Evolutionary conservation across 2,888 invertebrate genomes (phyloP).

Genomic region (Trichacis sp.): DNA sequence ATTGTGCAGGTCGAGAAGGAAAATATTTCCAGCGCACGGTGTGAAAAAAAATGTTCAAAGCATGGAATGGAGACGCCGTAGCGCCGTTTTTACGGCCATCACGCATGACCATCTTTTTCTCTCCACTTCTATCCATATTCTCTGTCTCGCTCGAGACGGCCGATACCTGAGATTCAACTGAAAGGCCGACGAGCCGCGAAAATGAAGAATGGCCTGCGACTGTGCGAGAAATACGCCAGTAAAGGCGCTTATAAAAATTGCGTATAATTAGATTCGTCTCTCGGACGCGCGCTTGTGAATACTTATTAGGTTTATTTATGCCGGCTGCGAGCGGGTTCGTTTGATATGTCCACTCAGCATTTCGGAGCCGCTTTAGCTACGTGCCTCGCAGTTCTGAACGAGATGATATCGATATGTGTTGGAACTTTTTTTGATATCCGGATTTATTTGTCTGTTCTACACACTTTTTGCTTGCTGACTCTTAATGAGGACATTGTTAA

Average conservation of each 20-base stretch:
- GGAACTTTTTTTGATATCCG: not conserved
- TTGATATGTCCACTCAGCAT: slow-evolving; percentile 35
- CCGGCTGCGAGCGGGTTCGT: slow-evolving; percentile 33
- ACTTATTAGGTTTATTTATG: slow-evolving; percentile 42
- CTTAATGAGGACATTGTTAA: not conserved
- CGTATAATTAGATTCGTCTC: slow-evolving; percentile 43
- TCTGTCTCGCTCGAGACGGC: slow-evolving; percentile 7
- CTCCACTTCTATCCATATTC: no score
- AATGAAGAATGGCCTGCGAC: slow-evolving; percentile 38
- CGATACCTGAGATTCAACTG: no score
- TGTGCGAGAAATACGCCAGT: slow-evolving; percentile 38
- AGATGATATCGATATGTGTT: slow-evolving; percentile 6
- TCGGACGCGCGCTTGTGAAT: slow-evolving; percentile 35
- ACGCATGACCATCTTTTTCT: no score
- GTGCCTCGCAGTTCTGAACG: not conserved
- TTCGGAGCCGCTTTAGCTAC: slow-evolving; percentile 17
- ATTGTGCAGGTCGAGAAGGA: slow-evolving; percentile 2
- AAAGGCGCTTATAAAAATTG: slow-evolving; percentile 43
- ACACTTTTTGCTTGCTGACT: not conserved
- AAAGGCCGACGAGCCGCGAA: slow-evolving; percentile 41
- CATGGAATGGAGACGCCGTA: slow-evolving; percentile 17
- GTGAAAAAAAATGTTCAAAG: no score
- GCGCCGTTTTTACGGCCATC: slow-evolving; percentile 24
- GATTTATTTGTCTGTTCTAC: not conserved
- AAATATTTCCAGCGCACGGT: not conserved